Conservation (phyloP, 2,888 invertebrate species). For the Ischnus inquisitorius region DNA sequence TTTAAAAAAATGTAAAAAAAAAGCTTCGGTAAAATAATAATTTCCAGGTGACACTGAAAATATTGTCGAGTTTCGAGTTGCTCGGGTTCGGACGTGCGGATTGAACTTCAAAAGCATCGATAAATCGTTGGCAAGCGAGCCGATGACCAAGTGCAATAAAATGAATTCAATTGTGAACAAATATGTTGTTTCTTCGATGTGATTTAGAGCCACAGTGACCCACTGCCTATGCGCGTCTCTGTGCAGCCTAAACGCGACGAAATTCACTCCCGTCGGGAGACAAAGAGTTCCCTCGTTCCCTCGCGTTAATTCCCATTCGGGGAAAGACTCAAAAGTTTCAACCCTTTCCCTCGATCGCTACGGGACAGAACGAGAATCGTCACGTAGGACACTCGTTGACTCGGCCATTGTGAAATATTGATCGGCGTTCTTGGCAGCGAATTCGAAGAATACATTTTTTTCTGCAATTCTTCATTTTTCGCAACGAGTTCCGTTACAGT, state of each 20-base stretch:
- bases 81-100: not conserved
- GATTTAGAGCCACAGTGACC: conserved; percentile 74
- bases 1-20: no score
- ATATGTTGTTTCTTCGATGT: conserved; percentile 54
- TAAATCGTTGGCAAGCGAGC: not conserved
- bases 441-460: not conserved
- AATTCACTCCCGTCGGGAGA: conserved; percentile 32
- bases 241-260: conserved; percentile 51
- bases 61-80: no score
- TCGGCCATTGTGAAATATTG: not conserved
- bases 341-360: not conserved
- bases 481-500: no score
- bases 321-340: conserved; percentile 49
- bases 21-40: no score
- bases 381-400: not conserved
- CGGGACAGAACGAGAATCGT: not conserved
- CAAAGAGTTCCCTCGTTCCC: not conserved
- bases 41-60: no score
- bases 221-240: conserved; percentile 62
- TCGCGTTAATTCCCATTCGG: conserved; percentile 34
- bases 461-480: not conserved
- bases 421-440: no score
- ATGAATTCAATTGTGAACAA: not conserved
- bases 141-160: not conserved
- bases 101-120: not conserved